Conservation (phyloP, 1,140 invertebrate genomes). For the Cepaea nemoralis region DNA sequence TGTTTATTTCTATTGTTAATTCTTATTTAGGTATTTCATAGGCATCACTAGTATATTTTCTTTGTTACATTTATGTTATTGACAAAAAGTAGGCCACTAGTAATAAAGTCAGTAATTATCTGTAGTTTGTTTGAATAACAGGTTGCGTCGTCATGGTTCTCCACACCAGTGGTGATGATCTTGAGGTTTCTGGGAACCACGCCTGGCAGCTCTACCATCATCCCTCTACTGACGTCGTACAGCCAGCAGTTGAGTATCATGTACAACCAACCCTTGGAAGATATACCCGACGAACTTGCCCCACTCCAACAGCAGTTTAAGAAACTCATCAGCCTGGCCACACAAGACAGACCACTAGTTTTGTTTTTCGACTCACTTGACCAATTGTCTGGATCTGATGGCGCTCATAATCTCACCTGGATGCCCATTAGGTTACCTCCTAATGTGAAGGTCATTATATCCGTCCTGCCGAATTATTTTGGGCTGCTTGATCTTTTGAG, state of each 20-base stretch:
- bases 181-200: slow-evolving; percentile 96
- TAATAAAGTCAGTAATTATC: neutral
- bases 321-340: slow-evolving; percentile 78
- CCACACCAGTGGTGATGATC: slow-evolving; percentile 81
- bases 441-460: slow-evolving; percentile 91
- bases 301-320: slow-evolving; percentile 96
- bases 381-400: slow-evolving; percentile 88
- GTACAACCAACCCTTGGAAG: slow-evolving; percentile 90
- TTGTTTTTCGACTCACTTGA: slow-evolving; percentile 71
- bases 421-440: slow-evolving; percentile 89
- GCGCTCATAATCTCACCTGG: slow-evolving; percentile 96
- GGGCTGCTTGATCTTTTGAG: slow-evolving; percentile 75
- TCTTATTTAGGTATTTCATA: too few relatives aligned
- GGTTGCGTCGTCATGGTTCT: slow-evolving; percentile 58
- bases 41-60: too few relatives aligned
- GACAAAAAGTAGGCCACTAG: too few relatives aligned
- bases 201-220: slow-evolving; percentile 93
- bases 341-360: slow-evolving; percentile 71
- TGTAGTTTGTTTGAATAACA: slow-evolving; percentile 19
- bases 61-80: too few relatives aligned
- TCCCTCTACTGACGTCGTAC: slow-evolving; percentile 93
- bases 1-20: too few relatives aligned
- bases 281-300: slow-evolving; percentile 95
- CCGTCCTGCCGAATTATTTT: slow-evolving; percentile 69
- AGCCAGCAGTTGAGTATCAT: slow-evolving; percentile 97